Evolutionary conservation across 1,140 invertebrate species (phyloP).

Genomic region (Tyrophagus putrescentiae): DNA sequence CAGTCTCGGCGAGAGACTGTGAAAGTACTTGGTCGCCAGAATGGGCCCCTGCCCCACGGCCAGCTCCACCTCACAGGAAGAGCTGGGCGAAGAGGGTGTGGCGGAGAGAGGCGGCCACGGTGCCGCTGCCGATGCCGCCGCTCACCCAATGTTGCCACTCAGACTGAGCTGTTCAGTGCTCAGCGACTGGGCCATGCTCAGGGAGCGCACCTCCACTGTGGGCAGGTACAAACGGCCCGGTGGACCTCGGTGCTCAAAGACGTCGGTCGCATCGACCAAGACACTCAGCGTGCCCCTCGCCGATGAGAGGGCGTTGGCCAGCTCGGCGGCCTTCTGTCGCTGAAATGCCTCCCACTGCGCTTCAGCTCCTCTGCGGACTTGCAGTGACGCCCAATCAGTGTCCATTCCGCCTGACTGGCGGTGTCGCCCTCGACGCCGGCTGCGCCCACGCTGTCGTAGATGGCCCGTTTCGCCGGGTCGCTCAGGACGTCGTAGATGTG

Average conservation of each 20-base stretch:
- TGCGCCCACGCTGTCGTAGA: constrained; percentile 60
- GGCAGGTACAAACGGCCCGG: constrained; percentile 42
- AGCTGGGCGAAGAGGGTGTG: constrained; percentile 46
- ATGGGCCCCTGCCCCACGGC: constrained; percentile 61
- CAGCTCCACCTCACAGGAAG: constrained; percentile 33
- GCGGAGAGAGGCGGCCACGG: constrained; percentile 53
- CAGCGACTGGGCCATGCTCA: constrained; percentile 78
- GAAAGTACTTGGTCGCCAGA: constrained; percentile 54
- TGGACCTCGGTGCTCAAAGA: constrained; percentile 47
- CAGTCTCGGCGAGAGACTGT: constrained; percentile 45
- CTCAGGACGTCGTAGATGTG: constrained; percentile 75
- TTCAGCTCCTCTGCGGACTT: constrained; percentile 81
- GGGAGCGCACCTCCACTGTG: constrained; percentile 68
- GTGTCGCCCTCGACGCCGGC: constrained; percentile 74
- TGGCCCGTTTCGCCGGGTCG: constrained; percentile 58
- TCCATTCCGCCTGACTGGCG: no score
- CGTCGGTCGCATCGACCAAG: constrained; percentile 76
- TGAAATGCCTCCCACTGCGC: constrained; percentile 77
- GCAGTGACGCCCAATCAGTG: constrained; percentile 63
- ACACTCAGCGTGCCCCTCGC: constrained; percentile 61
- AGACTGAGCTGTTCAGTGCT: constrained; percentile 66
- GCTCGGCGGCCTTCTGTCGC: constrained; percentile 57
- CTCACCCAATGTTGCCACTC: constrained; percentile 53
- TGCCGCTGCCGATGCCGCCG: constrained; percentile 66
- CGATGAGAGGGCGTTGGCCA: no score